Conservation (phyloP, 2,888 invertebrate species). For the Neoitamus cyanurus region DNA sequence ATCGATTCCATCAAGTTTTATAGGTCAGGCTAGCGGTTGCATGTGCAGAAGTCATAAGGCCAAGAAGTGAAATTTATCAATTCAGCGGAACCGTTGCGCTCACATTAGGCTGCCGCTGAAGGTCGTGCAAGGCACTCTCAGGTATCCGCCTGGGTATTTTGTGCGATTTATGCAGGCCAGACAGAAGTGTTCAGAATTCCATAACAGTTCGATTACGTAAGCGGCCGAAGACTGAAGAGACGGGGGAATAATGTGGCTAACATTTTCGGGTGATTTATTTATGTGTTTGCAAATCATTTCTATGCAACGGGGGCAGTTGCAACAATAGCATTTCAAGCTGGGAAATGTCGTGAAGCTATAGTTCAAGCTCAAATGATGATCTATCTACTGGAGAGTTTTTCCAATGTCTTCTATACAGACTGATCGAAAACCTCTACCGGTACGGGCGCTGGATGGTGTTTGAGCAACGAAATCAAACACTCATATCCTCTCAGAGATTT, state of each 20-base stretch:
- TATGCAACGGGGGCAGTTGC: too few species aligned
- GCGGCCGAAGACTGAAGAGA: neutral
- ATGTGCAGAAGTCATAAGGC: constrained; percentile 10
- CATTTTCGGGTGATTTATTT: neutral
- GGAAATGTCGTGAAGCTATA: too few species aligned
- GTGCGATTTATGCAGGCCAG: neutral
- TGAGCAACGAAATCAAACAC: too few species aligned
- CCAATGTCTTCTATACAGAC: too few species aligned
- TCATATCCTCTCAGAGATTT: too few species aligned
- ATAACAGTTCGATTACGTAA: neutral
- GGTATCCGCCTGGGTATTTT: neutral
- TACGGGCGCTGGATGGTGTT: too few species aligned
- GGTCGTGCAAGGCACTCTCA: neutral
- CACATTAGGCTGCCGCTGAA: neutral
- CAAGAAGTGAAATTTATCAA: constrained; percentile 24
- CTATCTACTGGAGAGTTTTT: too few species aligned
- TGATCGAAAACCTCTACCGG: too few species aligned
- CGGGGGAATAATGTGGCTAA: neutral
- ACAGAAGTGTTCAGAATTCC: neutral
- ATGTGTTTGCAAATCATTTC: too few species aligned
- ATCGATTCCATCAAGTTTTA: neutral
- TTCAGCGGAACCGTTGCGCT: neutral
- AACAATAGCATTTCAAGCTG: too few species aligned
- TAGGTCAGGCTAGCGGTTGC: neutral
- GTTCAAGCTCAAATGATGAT: too few species aligned